Evolutionary conservation across 2,113 vertebrate genomes (phyloP), one percentile per base, ranked within the genome.

Genomic region (Anhinga rufa): DNA sequence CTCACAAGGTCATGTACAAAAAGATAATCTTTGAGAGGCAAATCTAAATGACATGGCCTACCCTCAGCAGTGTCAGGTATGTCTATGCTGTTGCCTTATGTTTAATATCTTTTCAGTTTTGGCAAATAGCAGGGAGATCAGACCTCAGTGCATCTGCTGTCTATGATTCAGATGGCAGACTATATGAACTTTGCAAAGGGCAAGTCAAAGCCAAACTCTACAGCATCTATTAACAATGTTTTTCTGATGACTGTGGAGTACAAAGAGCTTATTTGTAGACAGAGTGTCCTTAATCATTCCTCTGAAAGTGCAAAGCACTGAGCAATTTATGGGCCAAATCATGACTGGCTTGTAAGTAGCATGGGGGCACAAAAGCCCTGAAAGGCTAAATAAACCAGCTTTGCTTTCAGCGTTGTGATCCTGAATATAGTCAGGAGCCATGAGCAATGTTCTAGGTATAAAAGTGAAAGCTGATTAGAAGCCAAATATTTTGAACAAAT

Each of bases 141-240:
- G 70, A 83, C 40, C 62, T 88, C 64, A 48, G 55, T 55, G 79
- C 38, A 51, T 94, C 82, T 93, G 76, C 68, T 92, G 40, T 86
- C 92, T 94, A 31, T 93, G 95, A 96, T 92, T 97, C 90, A 96
- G 66, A 86, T 86, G 75, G 75, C 71, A 92, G 71, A 69, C 51
- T 77, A 25, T 32, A 70, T 80, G 93, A 90, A 96, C 86, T 95
- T 96, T 70, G 75, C 22, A 96, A 96, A 97, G 95, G 82, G 87
- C 79, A 82, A 92, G 92, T 80, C 90, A 97, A 96, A 96, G 92
- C 95, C 88, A 92, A 94, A 90, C 75, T 88, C 92, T 79, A 82
- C 69, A 79, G 44, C 70, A 91, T 85, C 91, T 96, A 95, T 95
- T 96, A 95, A 79, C 61, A 87, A 88, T 65, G 75, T 92, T 94